Percentiles rank a stretch among this genome's conserved stretches.
Conservation (phyloP, 2,888 invertebrate species). For the Latrodectus elegans region DNA sequence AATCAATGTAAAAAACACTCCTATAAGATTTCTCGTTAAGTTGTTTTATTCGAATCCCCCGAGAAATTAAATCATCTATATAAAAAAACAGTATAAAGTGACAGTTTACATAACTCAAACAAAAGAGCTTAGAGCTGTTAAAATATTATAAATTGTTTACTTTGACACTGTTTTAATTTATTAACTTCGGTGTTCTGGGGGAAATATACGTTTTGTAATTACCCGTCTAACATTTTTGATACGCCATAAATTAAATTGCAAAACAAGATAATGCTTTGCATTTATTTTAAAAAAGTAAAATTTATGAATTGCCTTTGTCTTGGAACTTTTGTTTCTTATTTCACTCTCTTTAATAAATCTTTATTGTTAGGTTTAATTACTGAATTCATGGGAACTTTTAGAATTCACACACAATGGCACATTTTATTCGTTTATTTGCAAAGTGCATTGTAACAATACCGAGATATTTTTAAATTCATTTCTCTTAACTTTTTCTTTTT, state of each 20-base stretch:
- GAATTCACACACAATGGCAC: too few relatives aligned
- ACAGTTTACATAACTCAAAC: conserved; percentile 48
- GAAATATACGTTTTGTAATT: background rate
- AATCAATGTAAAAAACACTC: conserved; percentile 12
- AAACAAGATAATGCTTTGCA: background rate
- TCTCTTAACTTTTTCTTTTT: too few relatives aligned
- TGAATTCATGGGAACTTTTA: background rate
- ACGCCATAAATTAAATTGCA: conserved; percentile 2
- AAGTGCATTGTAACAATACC: too few relatives aligned
- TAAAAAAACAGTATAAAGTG: conserved; percentile 21
- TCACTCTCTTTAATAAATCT: background rate
- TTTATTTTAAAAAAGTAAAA: background rate
- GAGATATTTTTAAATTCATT: too few relatives aligned
- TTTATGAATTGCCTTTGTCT: conserved; percentile 3
- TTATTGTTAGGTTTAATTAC: conserved; percentile 2
- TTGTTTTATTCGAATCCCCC: conserved; percentile 39
- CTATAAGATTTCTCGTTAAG: conserved; percentile 39
- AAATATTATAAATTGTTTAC: conserved; percentile 57
- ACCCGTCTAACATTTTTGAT: background rate
- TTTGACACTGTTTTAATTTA: conserved; percentile 60
- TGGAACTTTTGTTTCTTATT: background rate
- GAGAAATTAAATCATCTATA: conserved; percentile 44
- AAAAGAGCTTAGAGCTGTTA: conserved; percentile 51
- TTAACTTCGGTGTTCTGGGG: conserved; percentile 22
- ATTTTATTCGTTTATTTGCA: too few relatives aligned